Base-by-base conservation (phyloP, 2,113 vertebrate species). In the Orthonyx spaldingii region DNA sequence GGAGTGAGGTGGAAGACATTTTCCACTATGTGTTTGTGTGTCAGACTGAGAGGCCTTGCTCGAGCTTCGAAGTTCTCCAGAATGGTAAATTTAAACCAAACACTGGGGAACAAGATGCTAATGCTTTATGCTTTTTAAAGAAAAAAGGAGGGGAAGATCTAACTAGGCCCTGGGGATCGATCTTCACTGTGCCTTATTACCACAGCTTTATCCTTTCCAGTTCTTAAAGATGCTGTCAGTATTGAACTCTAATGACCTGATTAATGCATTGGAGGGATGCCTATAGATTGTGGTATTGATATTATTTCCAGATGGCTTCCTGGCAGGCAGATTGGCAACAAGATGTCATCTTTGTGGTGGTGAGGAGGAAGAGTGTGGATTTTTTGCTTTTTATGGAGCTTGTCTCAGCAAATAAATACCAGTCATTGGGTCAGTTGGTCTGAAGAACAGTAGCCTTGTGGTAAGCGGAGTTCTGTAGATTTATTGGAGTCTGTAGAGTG, bases 391-490 rank as follows among this genome's bases (percentile, higher is more conserved):
- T 52, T 15, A 89, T 88, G 50, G 84, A 78, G 56, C 59, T 89
- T 93, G 55, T 96, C 46, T 90, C 76, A 52, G 83, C 72, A 96
- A 96, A 94, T 96, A 91, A 95, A 87, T 96, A 81, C 70, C 84
- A 95, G 76, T 84, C 56, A 16, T 8, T 90, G 72, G 80, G 85
- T 92, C 93, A 88, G 32, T 81, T 0, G 0, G 49, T 44, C 69
- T 94, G 90, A 79, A 93, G 79, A 97, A 81, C 89, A 83, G 94
- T 95, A 96, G 96, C 79, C 32, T 93, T 96, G 85, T 92, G 93
- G 91, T 93, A 84, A 97, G n/a, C 24, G 82, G 74, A 82, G 52
- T 93, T 93, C 50, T 87, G 10, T 85, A 84, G 76, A 83, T 90
- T 93, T 90, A 91, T 83, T 94, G 79, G 88, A 71, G 63, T 52